Evolutionary conservation across 2,888 invertebrate genomes (phyloP), one percentile per base, ranked within the genome.

Genomic region (Apotomis betuletana): DNA sequence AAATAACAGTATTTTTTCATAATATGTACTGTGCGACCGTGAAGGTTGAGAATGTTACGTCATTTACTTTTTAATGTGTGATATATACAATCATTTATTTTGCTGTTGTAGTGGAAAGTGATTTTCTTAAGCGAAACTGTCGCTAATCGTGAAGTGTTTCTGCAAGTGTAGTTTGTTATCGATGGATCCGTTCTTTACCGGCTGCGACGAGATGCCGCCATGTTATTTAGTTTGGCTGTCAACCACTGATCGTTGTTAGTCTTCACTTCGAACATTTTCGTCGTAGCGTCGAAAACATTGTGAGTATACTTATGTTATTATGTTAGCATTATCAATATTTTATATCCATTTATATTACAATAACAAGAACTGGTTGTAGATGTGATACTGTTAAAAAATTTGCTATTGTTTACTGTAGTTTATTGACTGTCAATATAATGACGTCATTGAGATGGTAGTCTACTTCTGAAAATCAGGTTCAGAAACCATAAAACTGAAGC

Each of bases 1-100:
- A 74, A 76, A 80, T 79, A 81, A 81, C 82, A 83, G 77, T 80
- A 83, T 82, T 83, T 85, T 88, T 84, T 82, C 84, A 82, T 85
- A 85, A 85, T 79, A 84, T 81, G 83, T 90, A 87, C 88, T 89
- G 87, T 88, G 91, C 92, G 92, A 90, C 91, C 91, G 92, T 93
- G 93, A 93, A 93, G 92, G 92, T 92, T 93, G 91, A 92, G 91
- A 90, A 90, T 92, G 93, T 93, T 93, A 93, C 93, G 93, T 93
- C 93, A 93, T 91, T 92, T 92, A 87, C 86, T 85, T 85, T 88
- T 85, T 88, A 87, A 87, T 91, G 89, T 87, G 89, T 91, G 89
- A 85, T 91, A 83, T 91, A 83, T 82, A 87, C 85, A 90, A 86
- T 81, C 83, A 86, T 81, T 82, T 87, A 87, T 83, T 88, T 87